Evolutionary conservation across 2,888 invertebrate genomes (phyloP).

Genomic region (Poecilus cupreus): DNA sequence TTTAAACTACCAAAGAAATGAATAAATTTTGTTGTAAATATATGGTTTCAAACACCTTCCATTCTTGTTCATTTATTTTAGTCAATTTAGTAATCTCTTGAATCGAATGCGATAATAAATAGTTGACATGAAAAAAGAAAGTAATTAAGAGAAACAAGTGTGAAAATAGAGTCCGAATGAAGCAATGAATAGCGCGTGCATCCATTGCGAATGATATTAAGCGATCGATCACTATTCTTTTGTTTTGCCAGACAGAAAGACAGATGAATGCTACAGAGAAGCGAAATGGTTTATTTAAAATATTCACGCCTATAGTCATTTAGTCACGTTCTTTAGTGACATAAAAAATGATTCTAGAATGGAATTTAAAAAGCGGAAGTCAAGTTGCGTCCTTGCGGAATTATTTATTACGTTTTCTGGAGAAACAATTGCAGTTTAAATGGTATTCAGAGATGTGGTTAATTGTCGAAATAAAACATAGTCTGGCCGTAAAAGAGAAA

Average conservation of each 20-base stretch:
- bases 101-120: no score
- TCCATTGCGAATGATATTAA: constrained; percentile 16
- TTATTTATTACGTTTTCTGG: constrained; percentile 30
- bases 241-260: constrained; percentile 37
- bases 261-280: constrained; percentile 24
- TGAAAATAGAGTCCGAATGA: background rate
- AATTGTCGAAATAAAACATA: constrained; percentile 17
- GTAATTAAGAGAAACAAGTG: background rate
- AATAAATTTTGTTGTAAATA: no score
- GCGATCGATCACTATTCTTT: constrained; percentile 37
- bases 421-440: constrained; percentile 36
- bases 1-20: no score
- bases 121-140: background rate
- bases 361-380: constrained; percentile 30
- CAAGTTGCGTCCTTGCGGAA: background rate
- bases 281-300: constrained; percentile 45
- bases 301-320: constrained; percentile 49
- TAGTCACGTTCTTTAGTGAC: constrained; percentile 40
- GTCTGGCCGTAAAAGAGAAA: constrained; percentile 13
- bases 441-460: constrained; percentile 2
- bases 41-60: no score
- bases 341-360: constrained; percentile 31
- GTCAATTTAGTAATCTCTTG: no score
- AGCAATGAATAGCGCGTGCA: background rate
- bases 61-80: no score